Conservation (phyloP, 2,888 invertebrate genomes). For the Clepsis dumicolana region DNA sequence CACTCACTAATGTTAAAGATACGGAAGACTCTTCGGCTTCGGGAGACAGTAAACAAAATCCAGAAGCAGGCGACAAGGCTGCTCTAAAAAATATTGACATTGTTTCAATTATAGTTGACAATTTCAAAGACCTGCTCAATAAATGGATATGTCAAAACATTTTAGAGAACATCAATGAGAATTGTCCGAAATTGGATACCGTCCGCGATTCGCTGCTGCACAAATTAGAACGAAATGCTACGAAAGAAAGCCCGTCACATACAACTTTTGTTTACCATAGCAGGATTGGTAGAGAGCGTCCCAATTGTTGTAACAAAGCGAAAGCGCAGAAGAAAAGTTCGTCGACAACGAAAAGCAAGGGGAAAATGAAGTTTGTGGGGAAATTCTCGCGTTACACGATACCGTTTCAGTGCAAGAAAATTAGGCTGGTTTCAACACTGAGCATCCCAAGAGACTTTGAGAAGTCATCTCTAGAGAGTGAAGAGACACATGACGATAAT, state of each 20-base stretch:
- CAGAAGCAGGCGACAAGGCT: conserved; percentile 38
- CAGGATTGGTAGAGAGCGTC: neutral
- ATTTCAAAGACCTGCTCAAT: conserved; percentile 65
- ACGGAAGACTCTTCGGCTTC: conserved; percentile 56
- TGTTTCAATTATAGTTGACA: conserved; percentile 64
- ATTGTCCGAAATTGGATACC: conserved; percentile 62
- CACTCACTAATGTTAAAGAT: conserved; percentile 54
- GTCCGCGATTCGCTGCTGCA: conserved; percentile 65
- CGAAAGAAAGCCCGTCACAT: conserved; percentile 56
- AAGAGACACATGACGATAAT: conserved; percentile 45
- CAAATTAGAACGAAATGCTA: conserved; percentile 53
- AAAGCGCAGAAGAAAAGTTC: neutral
- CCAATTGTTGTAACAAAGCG: neutral
- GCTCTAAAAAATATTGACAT: conserved; percentile 55
- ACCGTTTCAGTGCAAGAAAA: conserved; percentile 59
- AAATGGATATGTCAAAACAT: conserved; percentile 68
- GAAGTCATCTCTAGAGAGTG: neutral
- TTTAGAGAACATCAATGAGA: conserved; percentile 56
- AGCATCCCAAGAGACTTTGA: conserved; percentile 70
- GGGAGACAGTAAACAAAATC: conserved; percentile 60
- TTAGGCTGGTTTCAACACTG: conserved; percentile 70
- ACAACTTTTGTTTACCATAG: conserved; percentile 64
- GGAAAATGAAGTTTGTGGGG: conserved; percentile 24
- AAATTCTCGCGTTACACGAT: conserved; percentile 56
- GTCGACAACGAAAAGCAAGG: neutral